A percentile compares a stretch with the other conserved stretches of the same genome.
These are phyloP conservation scores for Brachylomia viminalis DNA, from an alignment of 2,888 invertebrate species.

Conservation along the genomic window DNA sequence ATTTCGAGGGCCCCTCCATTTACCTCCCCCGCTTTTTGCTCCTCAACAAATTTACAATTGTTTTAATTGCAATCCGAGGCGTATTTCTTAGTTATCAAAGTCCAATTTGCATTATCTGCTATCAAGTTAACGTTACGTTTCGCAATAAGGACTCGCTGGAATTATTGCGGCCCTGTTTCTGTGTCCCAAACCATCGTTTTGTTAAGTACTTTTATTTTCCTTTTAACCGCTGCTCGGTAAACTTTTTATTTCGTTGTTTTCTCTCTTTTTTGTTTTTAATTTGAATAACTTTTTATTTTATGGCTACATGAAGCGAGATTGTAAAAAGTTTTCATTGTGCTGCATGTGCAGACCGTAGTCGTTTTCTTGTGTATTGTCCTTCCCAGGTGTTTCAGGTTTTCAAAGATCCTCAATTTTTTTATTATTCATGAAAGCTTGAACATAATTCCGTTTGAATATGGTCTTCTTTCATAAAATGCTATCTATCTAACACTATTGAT, in stretches of 20 bases:
- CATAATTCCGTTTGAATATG: background rate
- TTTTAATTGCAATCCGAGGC: conserved; percentile 79
- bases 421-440: conserved; percentile 9
- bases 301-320: conserved; percentile 62
- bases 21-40: conserved; percentile 74
- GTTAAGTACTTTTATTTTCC: conserved; percentile 75
- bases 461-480: conserved; percentile 3
- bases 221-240: conserved; percentile 72
- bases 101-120: conserved; percentile 76
- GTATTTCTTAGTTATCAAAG: conserved; percentile 78
- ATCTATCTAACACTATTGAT: conserved; percentile 8
- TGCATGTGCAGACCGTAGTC: conserved; percentile 32
- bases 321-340: conserved; percentile 54
- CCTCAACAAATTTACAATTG: conserved; percentile 73
- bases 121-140: conserved; percentile 66
- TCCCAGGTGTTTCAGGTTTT: background rate
- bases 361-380: conserved; percentile 35
- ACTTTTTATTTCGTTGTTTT: conserved; percentile 73
- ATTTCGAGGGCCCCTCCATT: conserved; percentile 77
- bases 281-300: conserved; percentile 68
- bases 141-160: conserved; percentile 58
- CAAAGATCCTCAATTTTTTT: background rate
- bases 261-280: conserved; percentile 62
- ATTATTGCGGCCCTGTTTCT: conserved; percentile 66
- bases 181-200: conserved; percentile 67